Evolutionary conservation across 2,113 vertebrate species (phyloP), one percentile per base, ranked within the genome.

Genomic region (Agelaius phoeniceus): DNA sequence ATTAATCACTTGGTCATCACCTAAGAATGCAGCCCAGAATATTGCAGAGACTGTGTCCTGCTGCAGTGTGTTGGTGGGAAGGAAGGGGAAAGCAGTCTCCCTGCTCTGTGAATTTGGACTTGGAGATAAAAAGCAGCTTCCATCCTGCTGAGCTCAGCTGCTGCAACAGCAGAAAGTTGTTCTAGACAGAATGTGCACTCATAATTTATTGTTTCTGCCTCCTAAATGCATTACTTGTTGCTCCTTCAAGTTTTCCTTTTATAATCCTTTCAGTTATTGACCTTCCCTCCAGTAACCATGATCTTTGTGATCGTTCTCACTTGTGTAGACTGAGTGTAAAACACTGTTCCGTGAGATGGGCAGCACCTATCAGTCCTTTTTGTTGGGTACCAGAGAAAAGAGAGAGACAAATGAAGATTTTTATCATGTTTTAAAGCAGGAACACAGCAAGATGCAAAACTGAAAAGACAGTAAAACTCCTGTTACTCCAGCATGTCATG

Each of bases 61-160:
- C 11, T 51, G 10, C 6, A 33, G 39, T 6, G 6, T 51, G 33
- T 9, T 81, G 20, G 39, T 9, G 12, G 43, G 33, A 13, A 90
- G 2, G 10, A 88, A 17, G 6, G 9, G 11, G 9, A 74, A 80
- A 73, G 39, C 10, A 49, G 9, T 26, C 10, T 91, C 46, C 15
- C 43, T 58, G 10, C 30, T 63, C 27, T 28, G 7, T 55, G 61
- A 27, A 27, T 75, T 80, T 93, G 68, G 39, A 28, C 46, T 76
- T 55, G 15, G n/a, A 87, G 63, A 49, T 4, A 10, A 52, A 94
- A 76, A 89, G 62, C 65, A 75, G 30, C 37, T 92, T 58, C 14
- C 7, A 13, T 83, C 54, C 74, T 80, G 78, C 82, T 90, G 39
- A 96, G 35, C 48, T 94, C 90, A 96, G 71, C 82, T 94, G 72